phyloP scores from a whole-genome alignment of 2,113 vertebrate genomes.

The Pao palembangensis region DNA sequence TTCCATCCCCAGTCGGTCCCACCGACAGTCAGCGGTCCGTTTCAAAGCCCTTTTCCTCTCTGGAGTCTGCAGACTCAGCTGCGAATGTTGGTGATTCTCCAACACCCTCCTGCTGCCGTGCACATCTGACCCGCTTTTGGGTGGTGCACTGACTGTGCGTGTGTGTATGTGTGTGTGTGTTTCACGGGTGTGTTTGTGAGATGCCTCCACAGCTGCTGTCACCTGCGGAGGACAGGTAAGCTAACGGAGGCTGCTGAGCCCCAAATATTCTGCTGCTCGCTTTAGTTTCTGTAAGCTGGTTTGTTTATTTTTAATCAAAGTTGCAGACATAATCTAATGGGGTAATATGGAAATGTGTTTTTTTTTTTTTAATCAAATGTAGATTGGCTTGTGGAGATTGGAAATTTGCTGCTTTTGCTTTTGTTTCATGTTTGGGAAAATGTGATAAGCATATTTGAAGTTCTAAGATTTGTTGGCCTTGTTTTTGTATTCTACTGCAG shows the following conservation, averaged over 20 bases:
- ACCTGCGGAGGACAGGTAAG: conserved; percentile 54
- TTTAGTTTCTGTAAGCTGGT: not conserved
- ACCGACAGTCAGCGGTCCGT: conserved; percentile 33
- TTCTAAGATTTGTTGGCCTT: no score
- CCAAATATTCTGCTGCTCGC: not conserved
- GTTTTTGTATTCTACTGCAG: no score
- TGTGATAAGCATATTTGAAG: no score
- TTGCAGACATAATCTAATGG: no score
- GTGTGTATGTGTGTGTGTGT: conserved; percentile 1
- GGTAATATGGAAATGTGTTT: no score
- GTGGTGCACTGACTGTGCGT: not conserved
- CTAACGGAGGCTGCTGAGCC: not conserved
- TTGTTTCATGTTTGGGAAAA: no score
- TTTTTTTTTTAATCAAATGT: no score
- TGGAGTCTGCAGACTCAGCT: conserved; percentile 19
- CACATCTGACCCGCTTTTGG: not conserved
- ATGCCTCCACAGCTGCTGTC: not conserved
- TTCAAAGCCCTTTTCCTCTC: not conserved
- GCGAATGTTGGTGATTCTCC: conserved; percentile 2
- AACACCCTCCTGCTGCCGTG: conserved; percentile 7
- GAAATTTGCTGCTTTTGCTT: no score
- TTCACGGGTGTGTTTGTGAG: not conserved
- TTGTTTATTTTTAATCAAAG: not conserved
- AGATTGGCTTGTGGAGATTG: no score
- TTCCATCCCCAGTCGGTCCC: conserved; percentile 21